Percentiles rank a stretch among this genome's conserved stretches.
phyloP scores from a whole-genome alignment of 2,888 invertebrate genomes.

The Pammene fasciana region DNA sequence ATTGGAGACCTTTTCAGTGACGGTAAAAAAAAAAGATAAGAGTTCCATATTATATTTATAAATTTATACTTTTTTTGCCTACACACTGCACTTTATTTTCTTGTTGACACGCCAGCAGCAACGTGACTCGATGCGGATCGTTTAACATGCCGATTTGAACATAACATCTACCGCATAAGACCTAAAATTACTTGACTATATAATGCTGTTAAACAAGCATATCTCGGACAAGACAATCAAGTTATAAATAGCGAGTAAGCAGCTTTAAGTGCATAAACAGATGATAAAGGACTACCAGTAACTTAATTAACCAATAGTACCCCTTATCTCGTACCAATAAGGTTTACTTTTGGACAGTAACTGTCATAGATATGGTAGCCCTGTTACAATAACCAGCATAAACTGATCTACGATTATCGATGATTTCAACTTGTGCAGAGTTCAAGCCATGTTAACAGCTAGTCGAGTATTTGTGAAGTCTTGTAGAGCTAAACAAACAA shows the following conservation, averaged over 20 bases:
- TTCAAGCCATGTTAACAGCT: neutral
- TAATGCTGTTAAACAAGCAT: slow-evolving; percentile 3
- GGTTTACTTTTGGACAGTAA: no score
- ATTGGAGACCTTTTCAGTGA: no score
- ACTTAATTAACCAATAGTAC: no score
- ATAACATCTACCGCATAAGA: neutral
- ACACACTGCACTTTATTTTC: slow-evolving; percentile 9
- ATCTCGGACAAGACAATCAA: slow-evolving; percentile 32
- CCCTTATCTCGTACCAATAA: no score
- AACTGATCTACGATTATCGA: neutral
- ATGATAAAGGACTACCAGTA: slow-evolving; percentile 18
- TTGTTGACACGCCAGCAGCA: slow-evolving; percentile 15
- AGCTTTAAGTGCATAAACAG: slow-evolving; percentile 32
- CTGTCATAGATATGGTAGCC: no score
- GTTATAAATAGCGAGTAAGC: slow-evolving; percentile 30
- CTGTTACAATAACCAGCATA: neutral
- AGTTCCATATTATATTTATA: no score
- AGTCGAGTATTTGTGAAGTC: neutral
- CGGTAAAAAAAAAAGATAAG: no score
- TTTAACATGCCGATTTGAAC: neutral
- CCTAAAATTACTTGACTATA: neutral
- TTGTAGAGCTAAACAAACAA: slow-evolving; percentile 19
- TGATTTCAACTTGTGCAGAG: neutral
- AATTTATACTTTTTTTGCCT: neutral
- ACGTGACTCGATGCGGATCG: slow-evolving; percentile 9